phyloP scores from a whole-genome alignment of 2,797 vertebrate genomes.

The Allobates femoralis region DNA sequence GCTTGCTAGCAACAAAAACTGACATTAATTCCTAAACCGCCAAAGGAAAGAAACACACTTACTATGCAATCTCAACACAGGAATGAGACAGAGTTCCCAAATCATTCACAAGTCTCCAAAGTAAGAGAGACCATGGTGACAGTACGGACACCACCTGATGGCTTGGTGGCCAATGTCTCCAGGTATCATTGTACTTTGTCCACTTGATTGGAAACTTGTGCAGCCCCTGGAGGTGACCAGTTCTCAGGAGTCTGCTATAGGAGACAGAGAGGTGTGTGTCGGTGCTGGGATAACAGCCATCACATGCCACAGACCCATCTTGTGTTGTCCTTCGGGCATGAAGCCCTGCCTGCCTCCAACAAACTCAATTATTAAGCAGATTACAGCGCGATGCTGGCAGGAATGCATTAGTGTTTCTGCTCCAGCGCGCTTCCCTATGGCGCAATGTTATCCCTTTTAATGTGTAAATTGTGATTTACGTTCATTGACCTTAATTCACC shows the following conservation, averaged over 20 bases:
- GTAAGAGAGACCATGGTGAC: no score
- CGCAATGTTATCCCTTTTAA: constrained; percentile 26
- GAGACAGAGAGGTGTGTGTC: not conserved
- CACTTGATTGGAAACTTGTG: not conserved
- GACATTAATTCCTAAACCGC: no score
- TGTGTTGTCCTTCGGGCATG: not conserved
- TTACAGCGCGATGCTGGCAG: constrained; percentile 19
- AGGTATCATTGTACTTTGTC: not conserved
- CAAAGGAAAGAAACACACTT: no score
- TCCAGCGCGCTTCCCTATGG: constrained; percentile 37
- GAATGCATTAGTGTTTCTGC: constrained; percentile 52
- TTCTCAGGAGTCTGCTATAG: not conserved
- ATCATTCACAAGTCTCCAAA: no score
- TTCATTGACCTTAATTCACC: constrained; percentile 55
- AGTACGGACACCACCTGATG: no score
- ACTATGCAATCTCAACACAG: no score
- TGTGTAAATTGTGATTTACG: constrained; percentile 53
- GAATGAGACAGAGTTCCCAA: no score
- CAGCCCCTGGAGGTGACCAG: not conserved
- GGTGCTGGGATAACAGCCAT: no score
- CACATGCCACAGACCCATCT: not conserved
- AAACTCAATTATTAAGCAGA: constrained; percentile 54
- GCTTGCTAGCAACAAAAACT: no score
- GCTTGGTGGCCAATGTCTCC: not conserved
- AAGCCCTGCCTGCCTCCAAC: not conserved